phyloP scores from a whole-genome alignment of 2,113 vertebrate species.

The Triplophysa tibetana region DNA sequence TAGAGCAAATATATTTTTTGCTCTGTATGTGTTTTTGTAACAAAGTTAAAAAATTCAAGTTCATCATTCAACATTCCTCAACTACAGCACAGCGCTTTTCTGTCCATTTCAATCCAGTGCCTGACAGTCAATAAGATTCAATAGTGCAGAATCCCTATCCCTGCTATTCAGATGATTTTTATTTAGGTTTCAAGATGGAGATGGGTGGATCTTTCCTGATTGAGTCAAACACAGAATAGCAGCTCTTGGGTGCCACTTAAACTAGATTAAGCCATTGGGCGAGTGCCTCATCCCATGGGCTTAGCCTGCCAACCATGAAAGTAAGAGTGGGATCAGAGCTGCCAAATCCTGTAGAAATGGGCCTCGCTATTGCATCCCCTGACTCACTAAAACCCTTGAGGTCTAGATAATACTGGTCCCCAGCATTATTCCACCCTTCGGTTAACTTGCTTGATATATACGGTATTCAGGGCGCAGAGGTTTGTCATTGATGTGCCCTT shows the following conservation, averaged over 20 bases:
- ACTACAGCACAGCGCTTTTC: not conserved
- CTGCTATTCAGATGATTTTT: slow-evolving; percentile 1
- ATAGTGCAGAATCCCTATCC: not conserved
- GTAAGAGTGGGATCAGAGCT: slow-evolving; percentile 37
- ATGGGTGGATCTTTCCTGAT: not conserved
- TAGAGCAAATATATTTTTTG: not conserved
- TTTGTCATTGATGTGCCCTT: not conserved
- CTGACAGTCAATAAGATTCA: not conserved
- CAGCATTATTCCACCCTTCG: slow-evolving; percentile 19
- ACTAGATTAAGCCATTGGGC: slow-evolving; percentile 23
- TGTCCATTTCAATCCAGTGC: slow-evolving; percentile 1
- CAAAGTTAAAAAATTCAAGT: not conserved
- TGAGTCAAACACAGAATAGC: not conserved
- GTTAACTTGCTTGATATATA: slow-evolving; percentile 19
- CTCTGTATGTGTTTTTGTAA: not conserved
- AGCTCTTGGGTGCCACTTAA: slow-evolving; percentile 18
- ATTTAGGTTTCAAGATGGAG: not conserved
- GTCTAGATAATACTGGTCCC: slow-evolving; percentile 34
- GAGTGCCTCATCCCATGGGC: slow-evolving; percentile 20
- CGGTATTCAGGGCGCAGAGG: not conserved
- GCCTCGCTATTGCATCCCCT: slow-evolving; percentile 14
- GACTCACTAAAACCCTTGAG: slow-evolving; percentile 41
- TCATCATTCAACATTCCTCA: slow-evolving; percentile 14
- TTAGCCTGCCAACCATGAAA: slow-evolving; percentile 27
- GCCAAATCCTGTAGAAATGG: slow-evolving; percentile 43